These are phyloP conservation scores for Apamea anceps DNA, from an alignment of 2,888 invertebrate species.

Conservation along the genomic window DNA sequence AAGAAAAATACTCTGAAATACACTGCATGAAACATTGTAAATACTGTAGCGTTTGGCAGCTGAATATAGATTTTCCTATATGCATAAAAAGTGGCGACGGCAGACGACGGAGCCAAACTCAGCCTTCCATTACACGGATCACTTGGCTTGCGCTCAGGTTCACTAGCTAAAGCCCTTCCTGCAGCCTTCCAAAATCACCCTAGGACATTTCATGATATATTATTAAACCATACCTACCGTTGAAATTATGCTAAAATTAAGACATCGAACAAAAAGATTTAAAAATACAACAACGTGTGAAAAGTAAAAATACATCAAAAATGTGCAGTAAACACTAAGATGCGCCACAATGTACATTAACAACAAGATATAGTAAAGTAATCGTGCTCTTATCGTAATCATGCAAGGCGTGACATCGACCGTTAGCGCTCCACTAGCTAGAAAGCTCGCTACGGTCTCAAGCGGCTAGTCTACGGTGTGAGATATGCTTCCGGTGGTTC, in stretches of 20 bases:
- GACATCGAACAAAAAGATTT: conserved; percentile 54
- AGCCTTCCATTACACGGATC: conserved; percentile 88
- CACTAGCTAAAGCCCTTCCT: conserved; percentile 81
- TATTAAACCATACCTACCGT: conserved; percentile 73
- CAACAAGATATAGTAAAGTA: conserved; percentile 78
- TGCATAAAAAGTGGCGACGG: conserved; percentile 74
- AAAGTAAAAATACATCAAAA: conserved; percentile 73
- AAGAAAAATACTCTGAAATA: conserved; percentile 61
- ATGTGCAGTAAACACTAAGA: conserved; percentile 85
- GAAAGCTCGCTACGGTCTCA: conserved; percentile 82
- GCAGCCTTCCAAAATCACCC: conserved; percentile 78
- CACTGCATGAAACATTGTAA: conserved; percentile 52
- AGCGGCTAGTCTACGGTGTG: conserved; percentile 88
- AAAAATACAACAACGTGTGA: conserved; percentile 58
- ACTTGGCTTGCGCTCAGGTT: conserved; percentile 82
- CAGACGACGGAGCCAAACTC: conserved; percentile 76
- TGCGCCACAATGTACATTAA: conserved; percentile 80
- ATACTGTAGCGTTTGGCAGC: conserved; percentile 53
- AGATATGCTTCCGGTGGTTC: conserved; percentile 88
- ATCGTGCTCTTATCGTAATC: conserved; percentile 89
- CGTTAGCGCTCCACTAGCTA: conserved; percentile 84
- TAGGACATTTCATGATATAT: conserved; percentile 73
- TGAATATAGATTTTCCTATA: conserved; percentile 62
- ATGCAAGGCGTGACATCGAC: conserved; percentile 89
- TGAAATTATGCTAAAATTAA: conserved; percentile 58